These are phyloP conservation scores for Tamias sibiricus DNA, from an alignment of 2,113 vertebrate genomes.

Conservation along the genomic window DNA sequence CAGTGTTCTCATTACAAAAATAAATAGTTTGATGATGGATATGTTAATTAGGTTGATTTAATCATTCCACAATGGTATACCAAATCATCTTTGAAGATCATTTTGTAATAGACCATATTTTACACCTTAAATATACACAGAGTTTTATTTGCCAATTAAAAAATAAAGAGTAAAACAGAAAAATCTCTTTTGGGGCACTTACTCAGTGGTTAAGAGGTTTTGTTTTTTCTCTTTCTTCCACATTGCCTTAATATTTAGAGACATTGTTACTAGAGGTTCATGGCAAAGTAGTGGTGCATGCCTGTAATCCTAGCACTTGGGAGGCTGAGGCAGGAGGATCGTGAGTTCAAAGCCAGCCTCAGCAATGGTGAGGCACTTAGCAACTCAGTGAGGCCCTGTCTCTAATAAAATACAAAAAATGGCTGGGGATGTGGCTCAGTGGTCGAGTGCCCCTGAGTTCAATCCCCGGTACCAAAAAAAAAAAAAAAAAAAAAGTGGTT, in stretches of 20 bases:
- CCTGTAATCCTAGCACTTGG: no score
- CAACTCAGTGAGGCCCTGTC: no score
- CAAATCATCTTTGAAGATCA: background rate
- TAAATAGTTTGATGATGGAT: background rate
- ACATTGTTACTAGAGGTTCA: background rate
- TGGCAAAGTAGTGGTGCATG: background rate
- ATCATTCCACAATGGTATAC: background rate
- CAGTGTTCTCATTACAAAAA: background rate
- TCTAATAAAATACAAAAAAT: no score
- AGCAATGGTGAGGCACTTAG: no score
- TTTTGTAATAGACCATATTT: no score
- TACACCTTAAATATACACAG: background rate
- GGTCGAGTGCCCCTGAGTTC: no score
- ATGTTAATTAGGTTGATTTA: background rate
- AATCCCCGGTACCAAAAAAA: no score
- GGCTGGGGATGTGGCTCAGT: no score
- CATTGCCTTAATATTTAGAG: constrained; percentile 26
- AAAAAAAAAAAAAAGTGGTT: no score
- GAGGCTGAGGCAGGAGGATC: no score
- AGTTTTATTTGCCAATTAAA: background rate
- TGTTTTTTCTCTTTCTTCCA: background rate
- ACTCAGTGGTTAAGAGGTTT: background rate
- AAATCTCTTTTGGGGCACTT: background rate
- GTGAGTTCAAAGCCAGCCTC: no score
- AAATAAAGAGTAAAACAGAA: background rate